These are phyloP conservation scores for Tipula vernalis DNA, from an alignment of 2,888 invertebrate species.

Conservation along the genomic window DNA sequence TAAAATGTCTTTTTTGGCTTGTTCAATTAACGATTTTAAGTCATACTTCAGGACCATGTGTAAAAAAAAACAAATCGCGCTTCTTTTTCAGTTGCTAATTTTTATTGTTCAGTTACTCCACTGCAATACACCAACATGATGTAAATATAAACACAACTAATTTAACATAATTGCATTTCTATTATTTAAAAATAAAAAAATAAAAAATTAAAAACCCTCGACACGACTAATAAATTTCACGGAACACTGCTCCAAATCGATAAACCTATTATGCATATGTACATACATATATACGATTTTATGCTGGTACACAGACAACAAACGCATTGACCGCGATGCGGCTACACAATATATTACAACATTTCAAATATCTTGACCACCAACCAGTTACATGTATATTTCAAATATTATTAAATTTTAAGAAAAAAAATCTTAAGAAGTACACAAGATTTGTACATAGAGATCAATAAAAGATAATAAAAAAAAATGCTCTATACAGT, in stretches of 20 bases:
- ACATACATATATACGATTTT: too few relatives aligned
- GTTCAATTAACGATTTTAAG: background rate
- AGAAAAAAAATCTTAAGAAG: background rate
- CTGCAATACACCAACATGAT: background rate
- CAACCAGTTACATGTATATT: background rate
- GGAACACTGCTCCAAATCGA: conserved; percentile 4
- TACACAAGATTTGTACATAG: background rate
- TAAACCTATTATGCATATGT: background rate
- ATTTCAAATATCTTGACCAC: background rate
- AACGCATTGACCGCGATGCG: background rate
- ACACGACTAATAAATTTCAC: background rate
- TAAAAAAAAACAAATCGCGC: background rate
- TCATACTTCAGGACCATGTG: background rate
- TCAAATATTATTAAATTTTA: background rate
- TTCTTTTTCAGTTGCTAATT: background rate
- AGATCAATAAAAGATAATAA: background rate
- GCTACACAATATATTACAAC: background rate
- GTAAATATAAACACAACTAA: background rate
- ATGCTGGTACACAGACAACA: background rate
- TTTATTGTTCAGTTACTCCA: background rate
- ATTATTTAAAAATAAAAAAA: background rate
- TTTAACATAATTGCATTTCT: background rate
- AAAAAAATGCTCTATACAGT: background rate
- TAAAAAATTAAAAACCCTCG: background rate
- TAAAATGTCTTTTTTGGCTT: background rate